phyloP scores from a whole-genome alignment of 2,113 vertebrate species.

The Odontophorus gujanensis region DNA sequence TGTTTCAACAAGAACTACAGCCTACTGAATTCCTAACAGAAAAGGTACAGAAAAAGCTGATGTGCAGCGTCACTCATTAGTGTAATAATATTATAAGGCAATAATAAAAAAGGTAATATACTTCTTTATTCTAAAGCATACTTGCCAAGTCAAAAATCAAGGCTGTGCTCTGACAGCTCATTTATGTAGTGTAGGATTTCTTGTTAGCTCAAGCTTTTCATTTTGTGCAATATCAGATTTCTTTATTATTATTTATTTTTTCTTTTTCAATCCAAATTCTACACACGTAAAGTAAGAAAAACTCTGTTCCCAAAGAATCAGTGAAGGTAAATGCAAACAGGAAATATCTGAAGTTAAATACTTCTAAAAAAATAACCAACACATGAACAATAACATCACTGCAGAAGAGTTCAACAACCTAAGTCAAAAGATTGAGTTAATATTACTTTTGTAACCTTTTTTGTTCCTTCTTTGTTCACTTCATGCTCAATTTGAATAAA shows the following conservation, averaged over 20 bases:
- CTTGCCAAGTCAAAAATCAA: slow-evolving; percentile 25
- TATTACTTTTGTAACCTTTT: slow-evolving; percentile 7
- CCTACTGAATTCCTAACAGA: slow-evolving; percentile 59
- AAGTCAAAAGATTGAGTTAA: slow-evolving; percentile 45
- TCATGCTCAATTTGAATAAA: slow-evolving; percentile 47
- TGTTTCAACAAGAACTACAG: slow-evolving; percentile 70
- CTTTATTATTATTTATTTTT: not conserved
- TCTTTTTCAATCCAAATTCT: slow-evolving; percentile 21
- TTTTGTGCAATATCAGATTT: not conserved
- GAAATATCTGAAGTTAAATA: slow-evolving; percentile 15
- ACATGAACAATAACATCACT: slow-evolving; percentile 2
- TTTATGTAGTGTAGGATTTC: slow-evolving; percentile 34
- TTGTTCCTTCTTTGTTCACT: slow-evolving; percentile 56
- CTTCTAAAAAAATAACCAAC: not conserved
- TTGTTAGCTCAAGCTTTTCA: not conserved
- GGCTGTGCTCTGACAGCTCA: not conserved
- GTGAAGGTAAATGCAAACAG: not conserved
- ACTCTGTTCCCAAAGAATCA: slow-evolving; percentile 33
- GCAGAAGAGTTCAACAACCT: not conserved
- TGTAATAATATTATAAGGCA: slow-evolving; percentile 69
- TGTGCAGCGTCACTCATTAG: slow-evolving; percentile 62
- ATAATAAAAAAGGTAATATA: slow-evolving; percentile 25
- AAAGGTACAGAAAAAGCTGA: slow-evolving; percentile 59
- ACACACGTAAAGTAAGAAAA: slow-evolving; percentile 25
- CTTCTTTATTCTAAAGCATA: slow-evolving; percentile 3